These are phyloP conservation scores for Drosophila arawakana DNA, from an alignment of 1,140 invertebrate species.

Conservation along the genomic window DNA sequence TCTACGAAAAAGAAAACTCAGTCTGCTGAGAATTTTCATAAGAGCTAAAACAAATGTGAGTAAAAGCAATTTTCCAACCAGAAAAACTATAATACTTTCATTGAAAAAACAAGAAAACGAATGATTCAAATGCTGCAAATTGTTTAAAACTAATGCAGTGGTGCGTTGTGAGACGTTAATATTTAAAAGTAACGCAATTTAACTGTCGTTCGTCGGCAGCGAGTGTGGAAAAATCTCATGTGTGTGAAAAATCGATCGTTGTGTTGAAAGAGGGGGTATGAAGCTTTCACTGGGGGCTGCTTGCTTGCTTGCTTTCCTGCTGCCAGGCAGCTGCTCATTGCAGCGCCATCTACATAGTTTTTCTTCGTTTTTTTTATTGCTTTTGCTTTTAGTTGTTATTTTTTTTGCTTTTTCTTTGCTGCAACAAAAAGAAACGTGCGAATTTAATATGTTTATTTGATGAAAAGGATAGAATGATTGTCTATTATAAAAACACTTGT, in stretches of 20 bases:
- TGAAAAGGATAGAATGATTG: constrained; percentile 19
- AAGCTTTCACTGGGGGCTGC: constrained; percentile 69
- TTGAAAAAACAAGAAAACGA: constrained; percentile 22
- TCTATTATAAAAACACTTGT: no score
- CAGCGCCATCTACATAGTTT: constrained; percentile 62
- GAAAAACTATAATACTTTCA: constrained; percentile 30
- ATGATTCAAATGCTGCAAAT: neutral
- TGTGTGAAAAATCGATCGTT: constrained; percentile 71
- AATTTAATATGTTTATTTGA: constrained; percentile 67
- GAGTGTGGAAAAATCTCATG: constrained; percentile 57
- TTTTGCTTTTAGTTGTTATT: constrained; percentile 9
- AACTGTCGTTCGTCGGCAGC: constrained; percentile 31
- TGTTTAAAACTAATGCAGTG: neutral
- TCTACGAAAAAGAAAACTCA: constrained; percentile 44
- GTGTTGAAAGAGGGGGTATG: constrained; percentile 51
- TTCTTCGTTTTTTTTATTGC: constrained; percentile 10
- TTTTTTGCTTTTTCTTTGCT: constrained; percentile 11
- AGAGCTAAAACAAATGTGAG: constrained; percentile 78
- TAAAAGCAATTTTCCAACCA: constrained; percentile 58
- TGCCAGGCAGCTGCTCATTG: constrained; percentile 33
- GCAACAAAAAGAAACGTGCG: constrained; percentile 36
- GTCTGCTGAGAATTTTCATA: constrained; percentile 73
- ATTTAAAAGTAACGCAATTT: constrained; percentile 17
- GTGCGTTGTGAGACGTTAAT: constrained; percentile 9
- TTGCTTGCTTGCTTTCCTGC: neutral